A percentile compares a stretch with the other conserved stretches of the same genome.
phyloP scores from a whole-genome alignment of 2,888 invertebrate species.

The Drosophila anceps region DNA sequence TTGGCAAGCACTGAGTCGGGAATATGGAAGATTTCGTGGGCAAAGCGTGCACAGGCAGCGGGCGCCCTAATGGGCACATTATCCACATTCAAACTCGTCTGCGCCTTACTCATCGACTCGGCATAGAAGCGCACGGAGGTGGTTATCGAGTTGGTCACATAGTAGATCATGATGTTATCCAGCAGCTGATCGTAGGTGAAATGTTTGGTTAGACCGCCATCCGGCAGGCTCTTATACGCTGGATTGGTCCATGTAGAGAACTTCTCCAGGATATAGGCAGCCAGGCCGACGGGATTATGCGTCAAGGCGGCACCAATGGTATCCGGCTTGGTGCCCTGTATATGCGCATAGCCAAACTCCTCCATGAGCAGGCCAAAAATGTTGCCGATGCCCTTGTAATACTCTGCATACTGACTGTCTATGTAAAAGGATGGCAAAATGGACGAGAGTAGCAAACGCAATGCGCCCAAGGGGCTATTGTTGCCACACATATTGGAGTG shows the following conservation, averaged over 20 bases:
- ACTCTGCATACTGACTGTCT: conserved; percentile 86
- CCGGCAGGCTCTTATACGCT: conserved; percentile 85
- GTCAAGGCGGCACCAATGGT: conserved; percentile 88
- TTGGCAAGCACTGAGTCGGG: conserved; percentile 88
- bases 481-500: conserved; percentile 88
- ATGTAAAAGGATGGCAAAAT: conserved; percentile 87
- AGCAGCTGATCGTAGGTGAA: conserved; percentile 87
- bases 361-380: conserved; percentile 73
- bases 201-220: conserved; percentile 88
- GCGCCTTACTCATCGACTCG: conserved; percentile 86
- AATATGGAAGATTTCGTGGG: conserved; percentile 88
- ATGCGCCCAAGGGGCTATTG: conserved; percentile 73
- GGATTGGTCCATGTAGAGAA: conserved; percentile 90
- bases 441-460: conserved; percentile 86
- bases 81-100: conserved; percentile 68
- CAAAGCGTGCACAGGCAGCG: conserved; percentile 90
- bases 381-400: conserved; percentile 85
- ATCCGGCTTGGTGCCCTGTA: conserved; percentile 95
- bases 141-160: conserved; percentile 90
- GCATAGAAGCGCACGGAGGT: conserved; percentile 90
- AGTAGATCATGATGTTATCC: conserved; percentile 93
- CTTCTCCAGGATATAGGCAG: conserved; percentile 95
- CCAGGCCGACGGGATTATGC: conserved; percentile 91
- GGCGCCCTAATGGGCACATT: conserved; percentile 89
- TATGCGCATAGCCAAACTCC: conserved; percentile 89